phyloP scores from a whole-genome alignment of 1,140 invertebrate species.

The Archivesica marissinica region DNA sequence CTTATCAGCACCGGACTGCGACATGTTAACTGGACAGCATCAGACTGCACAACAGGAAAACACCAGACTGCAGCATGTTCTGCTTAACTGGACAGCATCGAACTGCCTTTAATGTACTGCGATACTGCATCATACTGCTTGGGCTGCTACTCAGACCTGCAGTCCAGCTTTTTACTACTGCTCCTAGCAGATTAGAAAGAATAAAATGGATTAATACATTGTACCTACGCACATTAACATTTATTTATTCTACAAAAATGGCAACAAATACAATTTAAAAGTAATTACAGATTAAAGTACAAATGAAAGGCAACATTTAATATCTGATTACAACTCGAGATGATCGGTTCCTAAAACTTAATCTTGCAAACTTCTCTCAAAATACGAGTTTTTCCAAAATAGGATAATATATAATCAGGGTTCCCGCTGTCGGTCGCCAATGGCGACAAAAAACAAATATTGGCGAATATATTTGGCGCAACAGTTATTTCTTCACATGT shows the following conservation, averaged over 20 bases:
- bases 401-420: too few species aligned
- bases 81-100: constrained; percentile 18
- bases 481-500: too few species aligned
- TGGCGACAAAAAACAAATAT: too few species aligned
- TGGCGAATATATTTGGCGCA: too few species aligned
- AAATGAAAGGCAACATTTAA: not conserved
- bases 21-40: constrained; percentile 17
- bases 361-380: too few species aligned
- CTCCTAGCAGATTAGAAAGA: constrained; percentile 64
- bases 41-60: too few species aligned
- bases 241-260: constrained; percentile 15
- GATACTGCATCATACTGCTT: constrained; percentile 37
- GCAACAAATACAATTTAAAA: constrained; percentile 30
- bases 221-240: constrained; percentile 3
- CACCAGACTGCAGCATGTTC: constrained; percentile 32
- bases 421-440: too few species aligned
- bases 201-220: constrained; percentile 48
- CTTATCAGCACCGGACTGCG: not conserved
- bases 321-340: not conserved
- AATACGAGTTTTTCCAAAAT: too few species aligned
- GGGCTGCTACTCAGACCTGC: constrained; percentile 52
- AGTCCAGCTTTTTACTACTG: constrained; percentile 55
- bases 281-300: constrained; percentile 25
- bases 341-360: too few species aligned
- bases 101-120: constrained; percentile 42